phyloP scores from a whole-genome alignment of 2,797 vertebrate genomes.

The Enteromius unitaeniatus region DNA sequence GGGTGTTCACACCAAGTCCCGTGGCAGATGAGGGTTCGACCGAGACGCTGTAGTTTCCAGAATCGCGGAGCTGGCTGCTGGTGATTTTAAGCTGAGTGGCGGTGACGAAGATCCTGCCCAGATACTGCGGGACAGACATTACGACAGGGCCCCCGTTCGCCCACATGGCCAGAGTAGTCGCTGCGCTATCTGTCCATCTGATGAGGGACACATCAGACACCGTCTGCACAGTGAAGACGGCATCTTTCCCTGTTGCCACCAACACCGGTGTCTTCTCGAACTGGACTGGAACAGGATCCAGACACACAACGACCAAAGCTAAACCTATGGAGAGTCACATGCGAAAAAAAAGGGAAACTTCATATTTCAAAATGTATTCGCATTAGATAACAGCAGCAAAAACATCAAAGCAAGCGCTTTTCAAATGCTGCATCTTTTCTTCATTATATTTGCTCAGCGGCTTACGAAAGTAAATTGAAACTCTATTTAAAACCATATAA shows the following conservation, averaged over 20 bases:
- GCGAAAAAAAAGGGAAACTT: neutral
- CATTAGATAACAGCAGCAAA: neutral
- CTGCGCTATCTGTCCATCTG: constrained; percentile 67
- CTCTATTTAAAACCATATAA: neutral
- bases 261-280: constrained; percentile 71
- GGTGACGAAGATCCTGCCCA: constrained; percentile 69
- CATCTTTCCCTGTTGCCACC: constrained; percentile 63
- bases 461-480: neutral
- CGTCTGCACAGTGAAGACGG: constrained; percentile 70
- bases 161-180: constrained; percentile 68
- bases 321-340: constrained; percentile 25
- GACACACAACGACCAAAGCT: constrained; percentile 51
- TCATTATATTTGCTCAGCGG: neutral
- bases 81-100: constrained; percentile 72
- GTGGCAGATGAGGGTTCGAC: constrained; percentile 68
- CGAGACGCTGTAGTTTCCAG: constrained; percentile 72
- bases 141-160: neutral
- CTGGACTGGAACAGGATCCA: constrained; percentile 70
- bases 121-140: constrained; percentile 65
- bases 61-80: constrained; percentile 67
- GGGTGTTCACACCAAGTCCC: constrained; percentile 63
- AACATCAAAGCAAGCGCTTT: neutral
- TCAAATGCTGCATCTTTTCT: neutral
- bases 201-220: constrained; percentile 64
- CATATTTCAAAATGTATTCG: neutral